Evolutionary conservation across 2,888 invertebrate species (phyloP), one percentile per base, ranked within the genome.

Genomic region (Limnephilus auricula): DNA sequence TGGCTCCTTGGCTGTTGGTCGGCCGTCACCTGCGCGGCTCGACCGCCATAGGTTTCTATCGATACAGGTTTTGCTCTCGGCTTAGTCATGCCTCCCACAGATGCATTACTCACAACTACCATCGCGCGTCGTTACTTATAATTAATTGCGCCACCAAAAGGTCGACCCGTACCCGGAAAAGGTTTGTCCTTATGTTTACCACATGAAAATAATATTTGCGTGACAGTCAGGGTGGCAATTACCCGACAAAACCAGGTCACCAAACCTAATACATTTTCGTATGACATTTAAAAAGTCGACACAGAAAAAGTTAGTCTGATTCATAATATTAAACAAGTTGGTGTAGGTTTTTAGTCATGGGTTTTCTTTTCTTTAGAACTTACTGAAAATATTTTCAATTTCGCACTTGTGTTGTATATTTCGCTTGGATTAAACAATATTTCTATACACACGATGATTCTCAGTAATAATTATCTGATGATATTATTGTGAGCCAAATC

Each of bases 11-110:
- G 84, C 31, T 78, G 87, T 25, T 65, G 65, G 78, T 34, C 87
- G 40, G 65, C 78, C 87, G 78, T 65, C 87, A 88, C 78, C 87
- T 88, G 87, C 87, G 12, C 78, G 79, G 13, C 85, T 31, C 65
- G 25, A 65, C 65, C 25, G 65, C 65, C 65, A 15, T 83, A 85
- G 85, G 85, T 85, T 85, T 45, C 87, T 78, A 78, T 78, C 78
- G 87, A 88, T 88, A 88, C 87, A 88, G 87, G 87, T 88, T 88
- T 88, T 88, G 87, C 87, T 88, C 87, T 65, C 87, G 87, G 78
- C 87, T 88, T 88, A 88, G 87, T 88, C 87, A 45, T 87, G 40
- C 87, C 90, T 90, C 90, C 90, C 86, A 90, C 90, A 50, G 87
- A 40, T 45, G 87, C 87, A 89, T 90, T 90, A 87, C 90, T 90